These are phyloP conservation scores for Formica selysi DNA, from an alignment of 1,140 invertebrate genomes.

Conservation along the genomic window DNA sequence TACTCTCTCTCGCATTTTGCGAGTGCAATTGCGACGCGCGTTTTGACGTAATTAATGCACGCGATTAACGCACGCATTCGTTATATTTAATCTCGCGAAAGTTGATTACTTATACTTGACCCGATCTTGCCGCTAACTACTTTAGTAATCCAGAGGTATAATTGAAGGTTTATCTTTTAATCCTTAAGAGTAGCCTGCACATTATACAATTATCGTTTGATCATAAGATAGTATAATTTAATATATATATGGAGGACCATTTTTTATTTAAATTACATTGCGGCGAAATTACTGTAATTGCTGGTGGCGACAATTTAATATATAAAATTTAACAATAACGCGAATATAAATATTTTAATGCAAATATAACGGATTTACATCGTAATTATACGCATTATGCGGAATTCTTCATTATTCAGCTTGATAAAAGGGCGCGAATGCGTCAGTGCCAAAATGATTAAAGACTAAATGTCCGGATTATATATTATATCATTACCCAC, in stretches of 20 bases:
- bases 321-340: slow-evolving; percentile 32
- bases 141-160: slow-evolving; percentile 9
- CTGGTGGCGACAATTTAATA: slow-evolving; percentile 34
- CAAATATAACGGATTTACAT: slow-evolving; percentile 30
- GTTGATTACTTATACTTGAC: slow-evolving; percentile 30
- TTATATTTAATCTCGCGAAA: slow-evolving; percentile 23
- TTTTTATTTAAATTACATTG: slow-evolving; percentile 33
- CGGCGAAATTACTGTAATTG: slow-evolving; percentile 31
- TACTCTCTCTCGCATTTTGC: not conserved
- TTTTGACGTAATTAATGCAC: slow-evolving; percentile 24
- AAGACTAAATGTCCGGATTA: slow-evolving; percentile 31
- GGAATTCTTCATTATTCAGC: slow-evolving; percentile 15
- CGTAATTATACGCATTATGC: slow-evolving; percentile 19
- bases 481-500: slow-evolving; percentile 45
- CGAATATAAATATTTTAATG: slow-evolving; percentile 15
- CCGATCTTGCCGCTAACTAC: slow-evolving; percentile 4
- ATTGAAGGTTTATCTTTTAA: slow-evolving; percentile 50
- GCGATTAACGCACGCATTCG: slow-evolving; percentile 33
- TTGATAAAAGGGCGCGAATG: slow-evolving; percentile 24
- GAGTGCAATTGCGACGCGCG: not conserved
- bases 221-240: slow-evolving; percentile 18
- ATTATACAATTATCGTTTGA: slow-evolving; percentile 7
- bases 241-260: not conserved
- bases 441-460: slow-evolving; percentile 53
- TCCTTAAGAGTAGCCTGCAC: slow-evolving; percentile 21